Conservation (phyloP, 2,797 vertebrate species). For the Pterois miles region DNA sequence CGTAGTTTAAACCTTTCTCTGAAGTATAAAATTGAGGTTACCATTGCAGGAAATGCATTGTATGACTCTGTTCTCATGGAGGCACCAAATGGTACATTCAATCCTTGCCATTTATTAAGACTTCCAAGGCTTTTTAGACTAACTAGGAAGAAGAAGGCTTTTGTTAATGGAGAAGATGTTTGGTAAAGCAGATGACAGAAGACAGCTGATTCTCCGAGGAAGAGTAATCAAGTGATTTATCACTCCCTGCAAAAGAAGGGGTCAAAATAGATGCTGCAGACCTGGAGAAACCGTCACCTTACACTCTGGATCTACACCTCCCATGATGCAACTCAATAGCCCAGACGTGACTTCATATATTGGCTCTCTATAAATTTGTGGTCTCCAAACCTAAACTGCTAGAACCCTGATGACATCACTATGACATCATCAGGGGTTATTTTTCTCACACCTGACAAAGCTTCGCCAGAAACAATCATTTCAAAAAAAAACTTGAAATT, state of each 20-base stretch:
- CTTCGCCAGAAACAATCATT: no score
- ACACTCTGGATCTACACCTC: not conserved
- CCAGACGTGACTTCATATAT: not conserved
- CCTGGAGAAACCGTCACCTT: not conserved
- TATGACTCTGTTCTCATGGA: not conserved
- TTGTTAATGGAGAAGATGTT: not conserved
- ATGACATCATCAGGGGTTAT: not conserved
- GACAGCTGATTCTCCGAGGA: not conserved
- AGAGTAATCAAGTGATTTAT: not conserved
- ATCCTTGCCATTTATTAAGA: not conserved
- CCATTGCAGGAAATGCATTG: not conserved
- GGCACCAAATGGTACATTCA: constrained; percentile 4
- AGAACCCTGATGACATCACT: not conserved
- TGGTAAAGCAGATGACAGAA: not conserved
- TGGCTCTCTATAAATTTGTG: not conserved
- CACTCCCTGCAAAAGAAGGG: not conserved
- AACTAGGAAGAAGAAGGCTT: not conserved
- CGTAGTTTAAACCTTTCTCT: constrained; percentile 12
- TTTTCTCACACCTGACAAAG: not conserved
- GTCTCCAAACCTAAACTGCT: not conserved
- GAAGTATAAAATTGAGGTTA: not conserved
- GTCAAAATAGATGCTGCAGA: not conserved
- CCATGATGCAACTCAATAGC: not conserved
- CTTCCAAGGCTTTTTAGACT: not conserved
- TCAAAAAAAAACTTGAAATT: no score